Percentiles rank a stretch among this genome's conserved stretches.
Evolutionary conservation across 2,888 invertebrate species (phyloP).

Genomic region (Molorchus minor): DNA sequence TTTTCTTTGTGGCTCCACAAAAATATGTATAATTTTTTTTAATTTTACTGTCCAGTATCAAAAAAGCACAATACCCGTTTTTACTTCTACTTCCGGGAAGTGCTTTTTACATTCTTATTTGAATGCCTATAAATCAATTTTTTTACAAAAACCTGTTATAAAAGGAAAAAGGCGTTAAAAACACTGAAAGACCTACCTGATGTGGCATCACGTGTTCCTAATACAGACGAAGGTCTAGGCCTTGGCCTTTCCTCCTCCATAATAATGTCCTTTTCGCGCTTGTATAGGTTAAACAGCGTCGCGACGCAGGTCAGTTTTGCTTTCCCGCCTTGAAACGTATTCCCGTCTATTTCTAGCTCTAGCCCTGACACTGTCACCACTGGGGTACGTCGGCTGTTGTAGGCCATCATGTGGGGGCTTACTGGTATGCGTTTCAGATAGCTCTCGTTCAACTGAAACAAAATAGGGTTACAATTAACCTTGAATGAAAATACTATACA

Average conservation of each 20-base stretch:
- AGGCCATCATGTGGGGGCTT: neutral
- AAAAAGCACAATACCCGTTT: too few species aligned
- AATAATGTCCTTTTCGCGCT: constrained; percentile 69
- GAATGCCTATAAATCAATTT: too few species aligned
- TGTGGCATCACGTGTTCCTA: constrained; percentile 74
- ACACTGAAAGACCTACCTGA: constrained; percentile 62
- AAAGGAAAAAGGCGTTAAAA: too few species aligned
- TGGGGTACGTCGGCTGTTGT: constrained; percentile 2
- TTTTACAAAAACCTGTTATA: too few species aligned
- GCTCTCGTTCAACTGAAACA: constrained; percentile 20
- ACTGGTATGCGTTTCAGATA: constrained; percentile 9
- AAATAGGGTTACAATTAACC: too few species aligned
- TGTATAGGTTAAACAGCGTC: constrained; percentile 74
- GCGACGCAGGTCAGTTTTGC: constrained; percentile 74
- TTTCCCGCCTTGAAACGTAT: constrained; percentile 69
- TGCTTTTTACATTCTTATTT: too few species aligned
- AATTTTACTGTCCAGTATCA: too few species aligned
- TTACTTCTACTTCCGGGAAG: too few species aligned
- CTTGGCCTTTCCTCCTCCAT: constrained; percentile 79
- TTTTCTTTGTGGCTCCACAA: too few species aligned
- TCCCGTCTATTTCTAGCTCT: constrained; percentile 19
- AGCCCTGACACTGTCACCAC: constrained; percentile 4
- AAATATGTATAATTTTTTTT: too few species aligned
- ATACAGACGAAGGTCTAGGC: constrained; percentile 77
- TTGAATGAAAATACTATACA: too few species aligned